Conservation (phyloP, 1,140 invertebrate genomes). For the Ceratina australensis region DNA sequence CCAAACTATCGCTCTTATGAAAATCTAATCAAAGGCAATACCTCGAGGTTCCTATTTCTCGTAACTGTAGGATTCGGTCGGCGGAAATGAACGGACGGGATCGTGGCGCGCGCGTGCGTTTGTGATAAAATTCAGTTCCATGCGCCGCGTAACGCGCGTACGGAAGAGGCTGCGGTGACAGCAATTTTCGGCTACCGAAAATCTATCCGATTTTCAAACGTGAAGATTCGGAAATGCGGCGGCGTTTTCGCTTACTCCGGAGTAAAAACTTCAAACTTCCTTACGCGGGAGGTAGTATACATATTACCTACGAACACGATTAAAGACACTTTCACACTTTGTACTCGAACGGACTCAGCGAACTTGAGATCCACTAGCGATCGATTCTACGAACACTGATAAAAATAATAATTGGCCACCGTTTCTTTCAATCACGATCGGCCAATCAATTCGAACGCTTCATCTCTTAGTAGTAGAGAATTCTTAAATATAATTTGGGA, state of each 20-base stretch:
- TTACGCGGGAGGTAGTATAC: conserved; percentile 36
- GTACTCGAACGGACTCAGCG: conserved; percentile 54
- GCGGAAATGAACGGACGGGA: conserved; percentile 5
- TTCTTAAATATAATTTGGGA: conserved; percentile 53
- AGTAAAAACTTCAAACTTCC: background rate
- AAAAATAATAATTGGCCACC: background rate
- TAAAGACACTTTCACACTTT: conserved; percentile 29
- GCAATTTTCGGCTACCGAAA: background rate
- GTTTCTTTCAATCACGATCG: background rate
- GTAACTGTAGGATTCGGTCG: background rate
- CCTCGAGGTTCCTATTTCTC: conserved; percentile 1
- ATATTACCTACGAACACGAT: conserved; percentile 41
- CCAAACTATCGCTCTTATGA: conserved; percentile 29
- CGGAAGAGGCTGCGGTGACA: background rate
- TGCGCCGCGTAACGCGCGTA: conserved; percentile 11
- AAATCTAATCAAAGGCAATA: conserved; percentile 43
- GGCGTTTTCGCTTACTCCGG: background rate
- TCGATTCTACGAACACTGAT: conserved; percentile 37
- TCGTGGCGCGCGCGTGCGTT: background rate
- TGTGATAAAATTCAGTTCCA: conserved; percentile 36
- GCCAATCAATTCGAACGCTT: conserved; percentile 7
- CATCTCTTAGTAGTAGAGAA: conserved; percentile 12
- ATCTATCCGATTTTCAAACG: background rate
- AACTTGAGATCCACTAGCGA: conserved; percentile 42
- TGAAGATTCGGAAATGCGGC: background rate